These are phyloP conservation scores for Diplazon laetatorius DNA, from an alignment of 2,888 invertebrate species.

Conservation along the genomic window DNA sequence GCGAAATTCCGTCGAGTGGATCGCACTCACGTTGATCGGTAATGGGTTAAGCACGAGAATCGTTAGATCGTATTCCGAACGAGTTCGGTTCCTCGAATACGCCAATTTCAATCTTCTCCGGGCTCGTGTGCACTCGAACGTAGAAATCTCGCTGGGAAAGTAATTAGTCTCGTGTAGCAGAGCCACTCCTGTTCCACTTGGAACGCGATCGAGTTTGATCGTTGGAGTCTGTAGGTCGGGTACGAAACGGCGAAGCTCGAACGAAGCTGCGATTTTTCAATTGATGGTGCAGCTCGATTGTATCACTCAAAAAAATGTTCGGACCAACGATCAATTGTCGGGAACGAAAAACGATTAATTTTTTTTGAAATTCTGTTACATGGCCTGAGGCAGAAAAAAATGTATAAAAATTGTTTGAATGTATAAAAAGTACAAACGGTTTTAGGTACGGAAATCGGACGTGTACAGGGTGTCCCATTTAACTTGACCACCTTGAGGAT, in stretches of 20 bases:
- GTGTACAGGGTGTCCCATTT: no score
- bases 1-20: neutral
- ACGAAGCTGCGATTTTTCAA: neutral
- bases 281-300: neutral
- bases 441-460: no score
- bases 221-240: constrained; percentile 1
- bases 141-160: constrained; percentile 42
- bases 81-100: constrained; percentile 26
- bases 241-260: neutral
- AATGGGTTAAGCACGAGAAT: constrained; percentile 35
- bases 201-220: constrained; percentile 43
- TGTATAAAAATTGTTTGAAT: no score
- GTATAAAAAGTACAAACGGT: no score
- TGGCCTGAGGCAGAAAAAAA: no score
- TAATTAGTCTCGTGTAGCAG: constrained; percentile 56
- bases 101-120: constrained; percentile 45
- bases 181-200: constrained; percentile 41
- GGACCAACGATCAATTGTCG: neutral
- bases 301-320: neutral
- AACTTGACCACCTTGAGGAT: no score
- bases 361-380: neutral
- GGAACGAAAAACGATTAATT: neutral
- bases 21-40: constrained; percentile 18
- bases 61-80: constrained; percentile 19
- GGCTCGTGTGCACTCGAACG: constrained; percentile 39